Evolutionary conservation across 2,113 vertebrate species (phyloP).

Genomic region (Cyprinus carpio): DNA sequence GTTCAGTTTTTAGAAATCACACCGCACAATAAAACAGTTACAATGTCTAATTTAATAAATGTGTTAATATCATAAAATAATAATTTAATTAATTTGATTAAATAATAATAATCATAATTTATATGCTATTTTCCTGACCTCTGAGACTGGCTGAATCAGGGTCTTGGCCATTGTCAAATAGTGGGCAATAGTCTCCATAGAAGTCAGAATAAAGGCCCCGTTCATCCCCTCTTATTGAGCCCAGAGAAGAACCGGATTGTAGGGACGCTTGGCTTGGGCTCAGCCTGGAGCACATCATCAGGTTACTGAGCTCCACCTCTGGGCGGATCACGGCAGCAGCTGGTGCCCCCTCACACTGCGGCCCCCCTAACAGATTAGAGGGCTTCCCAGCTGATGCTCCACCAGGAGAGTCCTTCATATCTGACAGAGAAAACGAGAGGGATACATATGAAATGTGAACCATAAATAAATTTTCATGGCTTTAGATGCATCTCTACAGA

Average conservation of each 20-base stretch:
- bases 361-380: slow-evolving; percentile 42
- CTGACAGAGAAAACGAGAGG: slow-evolving; percentile 63
- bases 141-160: slow-evolving; percentile 84
- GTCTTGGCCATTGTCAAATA: slow-evolving; percentile 83
- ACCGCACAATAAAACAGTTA: not conserved
- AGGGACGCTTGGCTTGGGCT: slow-evolving; percentile 84
- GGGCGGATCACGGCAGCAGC: slow-evolving; percentile 64
- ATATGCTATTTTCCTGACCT: slow-evolving; percentile 69
- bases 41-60: not conserved
- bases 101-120: not conserved
- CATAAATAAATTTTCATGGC: not conserved
- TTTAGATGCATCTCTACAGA: not conserved
- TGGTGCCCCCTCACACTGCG: slow-evolving; percentile 50
- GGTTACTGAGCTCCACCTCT: slow-evolving; percentile 78
- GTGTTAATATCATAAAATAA: not conserved
- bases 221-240: slow-evolving; percentile 86
- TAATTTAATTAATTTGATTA: not conserved
- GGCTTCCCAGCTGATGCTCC: slow-evolving; percentile 67
- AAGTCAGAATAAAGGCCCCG: slow-evolving; percentile 82
- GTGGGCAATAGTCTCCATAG: slow-evolving; percentile 85
- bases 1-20: not conserved
- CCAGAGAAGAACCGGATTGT: slow-evolving; percentile 80
- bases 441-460: not conserved
- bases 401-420: slow-evolving; percentile 82
- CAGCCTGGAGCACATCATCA: slow-evolving; percentile 79